Evolutionary conservation across 2,888 invertebrate species (phyloP), one percentile per base, ranked within the genome.

Genomic region (Mesoligia furuncula): DNA sequence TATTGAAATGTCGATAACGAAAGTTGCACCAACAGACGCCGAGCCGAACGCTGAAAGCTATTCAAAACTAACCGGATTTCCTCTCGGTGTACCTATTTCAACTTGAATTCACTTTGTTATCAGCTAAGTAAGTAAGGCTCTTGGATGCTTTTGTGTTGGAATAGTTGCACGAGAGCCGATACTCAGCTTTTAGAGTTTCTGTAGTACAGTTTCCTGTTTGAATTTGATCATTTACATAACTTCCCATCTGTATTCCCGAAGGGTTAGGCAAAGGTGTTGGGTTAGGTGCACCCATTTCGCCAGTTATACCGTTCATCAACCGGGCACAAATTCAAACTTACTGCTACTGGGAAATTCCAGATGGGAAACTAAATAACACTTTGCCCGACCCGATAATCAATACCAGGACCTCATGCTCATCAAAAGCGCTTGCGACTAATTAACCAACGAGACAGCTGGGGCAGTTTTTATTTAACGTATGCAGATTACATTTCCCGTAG

Each of bases 51-150:
- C 86, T 89, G 89, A 89, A 90, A 90, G 90, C 90, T 89, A 89
- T 90, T 90, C 87, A 87, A 89, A 90, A 85, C 75, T 87, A 85
- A 87, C 85, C 90, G 90, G 91, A 92, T 91, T 89, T 92, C 91
- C 90, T 90, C 88, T 85, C 87, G 76, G 77, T 65, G 76, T 83
- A 80, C 87, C 85, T 88, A 89, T 91, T 90, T 90, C 89, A 86
- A 90, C 86, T 90, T 90, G 87, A 90, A 93, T 93, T 90, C 90
- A 91, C 88, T 89, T 87, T 88, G 91, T 89, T 93, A 90, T 89
- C 85, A 85, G 89, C 80, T 81, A 74, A 81, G 64, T 81, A 74
- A 81, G 64, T 83, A 83, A 74, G 78, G 83, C 71, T 85, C 78
- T 77, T 77, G 80, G 80, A 79, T 77, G 79, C 75, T 83, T 79